phyloP scores from a whole-genome alignment of 1,140 invertebrate genomes.

The Drosophila azteca region DNA sequence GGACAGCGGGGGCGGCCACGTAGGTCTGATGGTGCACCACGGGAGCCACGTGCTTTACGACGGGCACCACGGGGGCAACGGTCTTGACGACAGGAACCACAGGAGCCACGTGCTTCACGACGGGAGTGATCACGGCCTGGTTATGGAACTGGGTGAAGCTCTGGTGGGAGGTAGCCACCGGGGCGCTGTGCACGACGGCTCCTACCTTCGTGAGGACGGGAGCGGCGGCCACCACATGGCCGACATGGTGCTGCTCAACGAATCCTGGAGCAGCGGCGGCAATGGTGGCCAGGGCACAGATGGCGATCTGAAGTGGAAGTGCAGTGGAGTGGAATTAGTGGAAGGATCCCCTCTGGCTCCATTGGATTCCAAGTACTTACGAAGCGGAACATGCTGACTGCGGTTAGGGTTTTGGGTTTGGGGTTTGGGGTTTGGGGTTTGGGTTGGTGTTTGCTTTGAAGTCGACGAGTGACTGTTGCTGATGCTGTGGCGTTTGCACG shows the following conservation, averaged over 20 bases:
- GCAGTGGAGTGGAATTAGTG: background rate
- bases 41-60: slow-evolving; percentile 13
- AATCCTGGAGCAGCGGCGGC: slow-evolving; percentile 70
- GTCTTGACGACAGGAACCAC: slow-evolving; percentile 70
- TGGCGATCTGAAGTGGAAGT: slow-evolving; percentile 43
- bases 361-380: slow-evolving; percentile 44
- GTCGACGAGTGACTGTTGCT: slow-evolving; percentile 67
- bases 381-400: slow-evolving; percentile 70
- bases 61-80: slow-evolving; percentile 60
- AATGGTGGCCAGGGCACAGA: slow-evolving; percentile 66
- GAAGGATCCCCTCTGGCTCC: background rate
- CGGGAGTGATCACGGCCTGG: slow-evolving; percentile 67
- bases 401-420: background rate
- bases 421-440: slow-evolving; percentile 8
- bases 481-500: slow-evolving; percentile 5
- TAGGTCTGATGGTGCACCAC: slow-evolving; percentile 53
- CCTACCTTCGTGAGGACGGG: slow-evolving; percentile 66
- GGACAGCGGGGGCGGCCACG: slow-evolving; percentile 55
- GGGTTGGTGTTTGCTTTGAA: slow-evolving; percentile 31
- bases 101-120: slow-evolving; percentile 58
- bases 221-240: slow-evolving; percentile 40
- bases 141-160: slow-evolving; percentile 80
- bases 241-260: slow-evolving; percentile 59
- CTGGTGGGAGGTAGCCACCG: slow-evolving; percentile 84
- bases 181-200: slow-evolving; percentile 59